Conservation (phyloP, 2,113 vertebrate species). For the Leucopsar rothschildi region DNA sequence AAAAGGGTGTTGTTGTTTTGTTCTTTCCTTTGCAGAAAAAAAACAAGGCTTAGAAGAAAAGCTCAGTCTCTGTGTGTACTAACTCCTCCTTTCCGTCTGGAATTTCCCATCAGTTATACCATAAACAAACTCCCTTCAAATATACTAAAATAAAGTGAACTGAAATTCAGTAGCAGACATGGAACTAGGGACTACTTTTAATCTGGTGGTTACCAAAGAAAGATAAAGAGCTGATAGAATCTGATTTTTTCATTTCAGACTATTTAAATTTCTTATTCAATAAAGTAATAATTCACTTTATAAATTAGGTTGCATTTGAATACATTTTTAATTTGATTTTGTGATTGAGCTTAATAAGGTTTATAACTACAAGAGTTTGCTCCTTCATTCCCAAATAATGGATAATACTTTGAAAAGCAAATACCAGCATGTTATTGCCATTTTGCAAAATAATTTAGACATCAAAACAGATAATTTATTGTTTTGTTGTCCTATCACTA, state of each 20-base stretch:
- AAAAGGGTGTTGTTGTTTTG: slow-evolving; percentile 13
- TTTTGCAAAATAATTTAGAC: not conserved
- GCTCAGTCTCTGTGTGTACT: not conserved
- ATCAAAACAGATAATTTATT: not conserved
- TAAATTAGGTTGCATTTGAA: not conserved
- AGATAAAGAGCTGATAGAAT: not conserved
- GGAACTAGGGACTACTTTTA: not conserved
- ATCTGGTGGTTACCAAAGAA: not conserved
- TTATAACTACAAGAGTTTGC: not conserved
- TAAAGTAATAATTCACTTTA: not conserved
- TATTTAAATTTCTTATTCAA: slow-evolving; percentile 1
- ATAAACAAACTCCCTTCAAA: slow-evolving; percentile 24
- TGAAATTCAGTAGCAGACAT: not conserved
- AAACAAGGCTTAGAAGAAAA: slow-evolving; percentile 8
- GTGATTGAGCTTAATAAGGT: not conserved
- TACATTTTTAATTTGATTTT: not conserved
- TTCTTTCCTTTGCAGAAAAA: slow-evolving; percentile 2
- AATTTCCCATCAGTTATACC: slow-evolving; percentile 38
- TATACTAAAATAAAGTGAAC: not conserved
- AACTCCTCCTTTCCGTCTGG: slow-evolving; percentile 38
- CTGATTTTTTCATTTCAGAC: slow-evolving; percentile 15
- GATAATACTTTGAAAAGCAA: slow-evolving; percentile 4
- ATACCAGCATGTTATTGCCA: not conserved
- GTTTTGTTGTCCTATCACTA: not conserved
- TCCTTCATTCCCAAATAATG: slow-evolving; percentile 5